Base-by-base conservation (phyloP, 2,113 vertebrate species). In the Paradoxurus hermaphroditus region DNA sequence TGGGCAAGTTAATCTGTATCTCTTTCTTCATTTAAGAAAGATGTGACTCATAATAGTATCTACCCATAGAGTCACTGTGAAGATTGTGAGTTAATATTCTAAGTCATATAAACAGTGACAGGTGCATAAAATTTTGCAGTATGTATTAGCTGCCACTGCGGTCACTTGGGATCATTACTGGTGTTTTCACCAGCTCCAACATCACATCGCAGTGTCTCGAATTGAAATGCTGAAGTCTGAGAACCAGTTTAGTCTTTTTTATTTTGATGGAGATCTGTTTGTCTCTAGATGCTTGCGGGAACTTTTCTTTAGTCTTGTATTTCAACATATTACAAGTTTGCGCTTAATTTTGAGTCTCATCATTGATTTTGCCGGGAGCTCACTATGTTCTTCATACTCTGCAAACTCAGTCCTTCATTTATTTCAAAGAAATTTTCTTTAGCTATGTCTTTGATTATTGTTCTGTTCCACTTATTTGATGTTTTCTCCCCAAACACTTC, bases 121-220 rank as follows among this genome's bases (percentile, higher is more conserved):
- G 46, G 41, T 70, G 3, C 62, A 78, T 86, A 49, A 77, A 78
- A n/a, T 19, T 25, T 25, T 31, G 53, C 3, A 15, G 41, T n/a
- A 0, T 7, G 0, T 0, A 0, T 14, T 21, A 41, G 3, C 36
- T 46, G 27, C 51, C 1, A 0, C 29, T 18, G 36, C n/a, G n/a
- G 11, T 67, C 49, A 65, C 27, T 27, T 36, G 14, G 49, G 27
- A 27, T 65, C 39, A 13, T 31, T 7, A 29, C 51, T 19, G 25
- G 14, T 15, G 0, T 44, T 13, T 36, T 83, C 36, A 19, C 56
- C 53, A 29, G 56, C 63, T 31, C 73, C 27, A 7, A 68, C 4
- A 13, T 44, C 49, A 59, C 2, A 2, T 59, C 9, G 34, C 63
- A 6, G 31, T 34, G 63, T 81, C 90, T 96, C 56, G 29, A 1